Evolutionary conservation across 37 sponge, comb jelly and placozoan species (phyloP).

Genomic region (Dysidea cf. avara): DNA sequence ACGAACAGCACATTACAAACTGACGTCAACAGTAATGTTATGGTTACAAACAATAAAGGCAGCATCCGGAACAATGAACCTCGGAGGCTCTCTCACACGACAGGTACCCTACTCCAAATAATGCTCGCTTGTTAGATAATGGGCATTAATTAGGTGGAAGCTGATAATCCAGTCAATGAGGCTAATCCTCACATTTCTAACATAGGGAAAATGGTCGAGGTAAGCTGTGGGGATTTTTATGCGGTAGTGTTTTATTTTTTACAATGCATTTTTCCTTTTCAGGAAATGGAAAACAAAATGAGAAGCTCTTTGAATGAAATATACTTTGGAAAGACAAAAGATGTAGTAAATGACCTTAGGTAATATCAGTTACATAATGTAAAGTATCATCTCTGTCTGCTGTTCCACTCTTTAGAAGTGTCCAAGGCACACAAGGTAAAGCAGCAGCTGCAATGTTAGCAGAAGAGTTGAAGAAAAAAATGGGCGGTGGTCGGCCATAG

Average conservation of each 20-base stretch:
- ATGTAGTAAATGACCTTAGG: conserved; percentile 92
- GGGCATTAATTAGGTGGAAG: conserved; percentile 39
- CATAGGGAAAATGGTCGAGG: conserved; percentile 94
- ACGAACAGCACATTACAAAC: conserved; percentile 91
- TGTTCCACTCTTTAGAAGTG: too few relatives aligned
- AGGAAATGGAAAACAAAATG: conserved; percentile 96
- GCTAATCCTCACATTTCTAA: conserved; percentile 91
- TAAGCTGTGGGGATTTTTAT: conserved; percentile 1
- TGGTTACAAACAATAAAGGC: conserved; percentile 93
- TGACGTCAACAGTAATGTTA: conserved; percentile 97
- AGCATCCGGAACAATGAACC: conserved; percentile 92
- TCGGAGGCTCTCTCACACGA: conserved; percentile 90
- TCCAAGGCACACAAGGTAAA: too few relatives aligned
- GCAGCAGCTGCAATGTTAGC: too few relatives aligned
- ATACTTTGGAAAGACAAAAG: conserved; percentile 93
- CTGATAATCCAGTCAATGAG: conserved; percentile 76
- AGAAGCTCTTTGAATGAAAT: conserved; percentile 86
- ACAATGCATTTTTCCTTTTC: not conserved
- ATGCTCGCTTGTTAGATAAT: not conserved
- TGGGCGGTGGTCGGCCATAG: too few relatives aligned
- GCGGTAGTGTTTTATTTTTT: not conserved
- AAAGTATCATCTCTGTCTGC: too few relatives aligned
- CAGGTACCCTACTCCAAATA: conserved; percentile 72
- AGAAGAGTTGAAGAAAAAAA: too few relatives aligned
- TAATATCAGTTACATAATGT: too few relatives aligned